phyloP scores from a whole-genome alignment of 2,888 invertebrate species.

The Hydropsyche betteni region DNA sequence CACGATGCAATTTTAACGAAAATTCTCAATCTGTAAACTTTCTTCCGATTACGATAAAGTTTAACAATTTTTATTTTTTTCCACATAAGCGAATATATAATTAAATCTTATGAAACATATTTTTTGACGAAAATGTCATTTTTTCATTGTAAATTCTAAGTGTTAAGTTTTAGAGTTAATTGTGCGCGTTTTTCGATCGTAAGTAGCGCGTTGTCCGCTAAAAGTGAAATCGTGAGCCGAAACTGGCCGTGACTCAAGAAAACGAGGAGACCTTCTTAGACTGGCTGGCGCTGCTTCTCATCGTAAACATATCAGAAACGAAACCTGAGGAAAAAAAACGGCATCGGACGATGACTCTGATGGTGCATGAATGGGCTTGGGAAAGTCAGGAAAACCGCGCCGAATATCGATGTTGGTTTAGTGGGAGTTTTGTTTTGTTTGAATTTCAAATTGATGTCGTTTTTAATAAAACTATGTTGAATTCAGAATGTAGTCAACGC shows the following conservation, averaged over 20 bases:
- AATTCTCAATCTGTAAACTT: no score
- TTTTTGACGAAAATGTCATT: not conserved
- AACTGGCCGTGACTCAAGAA: slow-evolving; percentile 34
- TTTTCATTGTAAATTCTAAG: slow-evolving; percentile 2
- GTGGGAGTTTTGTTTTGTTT: no score
- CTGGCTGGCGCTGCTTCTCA: slow-evolving; percentile 19
- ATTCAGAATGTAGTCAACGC: no score
- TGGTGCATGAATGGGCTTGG: not conserved
- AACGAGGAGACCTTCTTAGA: slow-evolving; percentile 6
- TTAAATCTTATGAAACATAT: not conserved
- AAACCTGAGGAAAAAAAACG: not conserved
- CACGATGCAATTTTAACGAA: no score
- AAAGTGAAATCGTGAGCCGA: slow-evolving; percentile 38
- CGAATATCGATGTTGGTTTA: no score
- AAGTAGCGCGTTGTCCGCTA: slow-evolving; percentile 34
- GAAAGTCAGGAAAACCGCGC: not conserved
- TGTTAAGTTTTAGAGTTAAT: slow-evolving; percentile 35
- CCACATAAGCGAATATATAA: no score
- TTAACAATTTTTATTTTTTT: no score
- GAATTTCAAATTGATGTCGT: no score
- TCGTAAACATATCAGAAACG: slow-evolving; percentile 9
- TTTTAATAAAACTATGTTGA: no score
- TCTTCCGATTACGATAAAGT: no score
- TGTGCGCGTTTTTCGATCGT: slow-evolving; percentile 24
- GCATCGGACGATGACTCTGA: not conserved